phyloP scores from a whole-genome alignment of 2,888 invertebrate genomes.

The Dendrolimus pini region DNA sequence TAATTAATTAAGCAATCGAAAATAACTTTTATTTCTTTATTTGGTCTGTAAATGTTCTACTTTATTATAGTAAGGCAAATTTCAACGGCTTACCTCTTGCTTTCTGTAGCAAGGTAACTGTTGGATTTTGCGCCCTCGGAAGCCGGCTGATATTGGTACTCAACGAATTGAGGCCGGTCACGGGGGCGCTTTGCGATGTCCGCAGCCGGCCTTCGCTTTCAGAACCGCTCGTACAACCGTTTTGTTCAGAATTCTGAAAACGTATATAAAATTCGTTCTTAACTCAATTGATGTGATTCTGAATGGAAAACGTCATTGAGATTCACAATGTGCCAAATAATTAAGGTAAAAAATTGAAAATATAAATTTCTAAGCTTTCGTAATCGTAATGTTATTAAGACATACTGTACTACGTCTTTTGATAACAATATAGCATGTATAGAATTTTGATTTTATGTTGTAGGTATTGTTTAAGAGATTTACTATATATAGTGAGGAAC shows the following conservation, averaged over 20 bases:
- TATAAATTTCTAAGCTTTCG: too few species aligned
- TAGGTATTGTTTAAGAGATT: conserved; percentile 2
- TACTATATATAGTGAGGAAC: not conserved
- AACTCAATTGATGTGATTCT: not conserved
- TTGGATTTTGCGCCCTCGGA: conserved; percentile 90
- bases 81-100: conserved; percentile 81
- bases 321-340: too few species aligned
- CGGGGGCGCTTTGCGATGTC: conserved; percentile 80
- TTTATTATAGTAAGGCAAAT: too few species aligned
- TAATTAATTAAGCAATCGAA: too few species aligned
- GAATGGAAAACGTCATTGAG: too few species aligned
- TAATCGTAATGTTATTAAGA: conserved; percentile 10
- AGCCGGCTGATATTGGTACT: conserved; percentile 73
- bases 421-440: conserved; percentile 5
- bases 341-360: too few species aligned
- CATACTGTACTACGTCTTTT: conserved; percentile 11
- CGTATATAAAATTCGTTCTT: not conserved
- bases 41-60: too few species aligned
- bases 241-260: conserved; percentile 54
- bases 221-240: conserved; percentile 65
- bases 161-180: conserved; percentile 69
- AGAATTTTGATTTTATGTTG: not conserved
- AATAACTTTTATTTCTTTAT: too few species aligned
- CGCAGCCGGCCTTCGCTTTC: conserved; percentile 65
- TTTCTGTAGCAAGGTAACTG: conserved; percentile 91